phyloP scores from a whole-genome alignment of 1,140 invertebrate species.

The Planococcus citri region DNA sequence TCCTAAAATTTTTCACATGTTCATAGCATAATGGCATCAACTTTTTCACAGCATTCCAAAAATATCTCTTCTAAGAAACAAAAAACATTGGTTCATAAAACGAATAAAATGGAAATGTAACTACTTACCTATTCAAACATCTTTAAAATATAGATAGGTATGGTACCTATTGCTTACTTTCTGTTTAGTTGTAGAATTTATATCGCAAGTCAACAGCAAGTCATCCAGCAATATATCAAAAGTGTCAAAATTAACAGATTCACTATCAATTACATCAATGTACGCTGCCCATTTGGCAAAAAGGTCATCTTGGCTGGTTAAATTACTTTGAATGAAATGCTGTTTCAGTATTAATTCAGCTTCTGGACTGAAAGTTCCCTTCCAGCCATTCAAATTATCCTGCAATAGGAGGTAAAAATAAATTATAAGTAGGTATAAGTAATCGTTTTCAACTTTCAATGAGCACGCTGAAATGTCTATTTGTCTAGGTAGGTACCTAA shows the following conservation, averaged over 20 bases:
- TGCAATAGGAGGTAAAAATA: conserved; percentile 27
- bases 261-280: conserved; percentile 58
- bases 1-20: conserved; percentile 56
- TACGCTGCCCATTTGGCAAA: conserved; percentile 65
- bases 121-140: no score
- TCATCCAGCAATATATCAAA: conserved; percentile 50
- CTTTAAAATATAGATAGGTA: no score
- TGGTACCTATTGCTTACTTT: no score
- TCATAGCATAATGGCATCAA: conserved; percentile 60
- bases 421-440: no score
- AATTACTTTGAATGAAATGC: conserved; percentile 80
- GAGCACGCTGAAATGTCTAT: no score
- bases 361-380: conserved; percentile 63
- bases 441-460: no score
- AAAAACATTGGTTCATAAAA: no score
- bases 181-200: no score
- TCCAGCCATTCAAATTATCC: conserved; percentile 70
- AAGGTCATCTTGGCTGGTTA: conserved; percentile 49
- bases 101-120: conserved; percentile 40
- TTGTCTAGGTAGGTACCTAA: no score
- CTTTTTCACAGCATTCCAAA: conserved; percentile 64
- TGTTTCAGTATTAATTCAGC: conserved; percentile 77
- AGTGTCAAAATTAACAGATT: conserved; percentile 57
- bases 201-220: no score
- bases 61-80: conserved; percentile 42